Evolutionary conservation across 2,888 invertebrate species (phyloP), one percentile per base, ranked within the genome.

Genomic region (Gastracanthus pulcherrimus): DNA sequence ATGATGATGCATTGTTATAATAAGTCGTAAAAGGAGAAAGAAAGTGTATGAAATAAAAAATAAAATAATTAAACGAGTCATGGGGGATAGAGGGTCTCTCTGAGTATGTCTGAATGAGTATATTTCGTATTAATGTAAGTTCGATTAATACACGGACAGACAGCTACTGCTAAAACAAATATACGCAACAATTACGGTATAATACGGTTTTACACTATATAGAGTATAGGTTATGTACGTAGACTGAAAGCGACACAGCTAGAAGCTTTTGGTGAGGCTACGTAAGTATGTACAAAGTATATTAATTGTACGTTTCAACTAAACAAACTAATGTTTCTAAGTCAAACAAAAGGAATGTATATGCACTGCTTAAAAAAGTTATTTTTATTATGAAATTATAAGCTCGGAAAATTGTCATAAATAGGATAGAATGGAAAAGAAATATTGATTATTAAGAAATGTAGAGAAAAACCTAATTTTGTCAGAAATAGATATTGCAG

Each of bases 161-260:
- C 87, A 89, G 87, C 88, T 88, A 89, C 87, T 87, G 86, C 89
- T 89, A 89, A 87, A 86, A 84, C 84, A 88, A 87, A 84, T 85
- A 85, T 86, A 86, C 84, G 84, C 78, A 81, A 84, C 86, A 86
- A 85, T 76, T 85, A 86, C 85, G 84, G 82, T 70, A 74, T 67
- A 78, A 79, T 85, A 84, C 83, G 84, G 80, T 70, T 85, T 85
- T 83, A 85, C 85, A 85, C 85, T 87, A 82, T 58, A 62, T 71
- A 85, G 80, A 85, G 83, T 85, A 85, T 83, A 86, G 83, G 84
- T 87, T 82, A 87, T 74, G 48, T 62, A 89, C 87, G 89, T 86
- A 88, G 86, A 89, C 85, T 88, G 88, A 88, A 90, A 90, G 90
- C 90, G 86, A 90, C 90, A 90, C 87, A 89, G 89, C 90, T 89